A percentile compares a stretch with the other conserved stretches of the same genome.
These are phyloP conservation scores for Eptatretus atami DNA, from an alignment of 2,797 vertebrate genomes.

Conservation along the genomic window DNA sequence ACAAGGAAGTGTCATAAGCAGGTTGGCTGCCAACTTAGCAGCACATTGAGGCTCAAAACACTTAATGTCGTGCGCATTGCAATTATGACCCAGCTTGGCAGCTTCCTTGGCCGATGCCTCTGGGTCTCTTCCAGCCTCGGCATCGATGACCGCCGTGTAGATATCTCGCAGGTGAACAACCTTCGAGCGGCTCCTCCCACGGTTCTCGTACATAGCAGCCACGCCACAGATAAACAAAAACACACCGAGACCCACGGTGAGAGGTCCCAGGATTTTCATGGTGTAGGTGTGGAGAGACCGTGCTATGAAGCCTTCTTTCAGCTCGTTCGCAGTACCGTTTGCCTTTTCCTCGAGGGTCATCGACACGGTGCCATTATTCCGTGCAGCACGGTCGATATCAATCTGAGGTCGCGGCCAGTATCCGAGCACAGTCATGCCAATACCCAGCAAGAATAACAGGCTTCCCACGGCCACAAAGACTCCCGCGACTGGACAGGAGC, in stretches of 20 bases:
- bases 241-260: conserved; percentile 96
- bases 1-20: conserved; percentile 28
- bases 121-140: conserved; percentile 46
- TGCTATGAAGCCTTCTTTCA: conserved; percentile 37
- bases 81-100: conserved; percentile 15
- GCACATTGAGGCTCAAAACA: conserved; percentile 22
- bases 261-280: conserved; percentile 95
- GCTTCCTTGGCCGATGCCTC: conserved; percentile 40
- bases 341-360: conserved; percentile 16
- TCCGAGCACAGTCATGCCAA: conserved; percentile 73
- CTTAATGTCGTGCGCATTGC: conserved; percentile 19
- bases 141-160: conserved; percentile 91
- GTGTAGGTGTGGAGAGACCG: conserved; percentile 61
- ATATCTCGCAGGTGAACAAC: conserved; percentile 96
- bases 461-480: conserved; percentile 73
- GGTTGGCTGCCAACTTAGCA: conserved; percentile 28
- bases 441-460: conserved; percentile 42
- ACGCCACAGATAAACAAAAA: conserved; percentile 97
- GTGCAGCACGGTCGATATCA: not conserved
- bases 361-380: not conserved
- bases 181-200: conserved; percentile 61
- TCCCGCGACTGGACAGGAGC: conserved; percentile 65
- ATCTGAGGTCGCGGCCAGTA: conserved; percentile 45
- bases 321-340: conserved; percentile 12
- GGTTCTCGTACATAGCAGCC: conserved; percentile 83